Evolutionary conservation across 2,113 vertebrate genomes (phyloP).

Genomic region (Arvicanthis niloticus): DNA sequence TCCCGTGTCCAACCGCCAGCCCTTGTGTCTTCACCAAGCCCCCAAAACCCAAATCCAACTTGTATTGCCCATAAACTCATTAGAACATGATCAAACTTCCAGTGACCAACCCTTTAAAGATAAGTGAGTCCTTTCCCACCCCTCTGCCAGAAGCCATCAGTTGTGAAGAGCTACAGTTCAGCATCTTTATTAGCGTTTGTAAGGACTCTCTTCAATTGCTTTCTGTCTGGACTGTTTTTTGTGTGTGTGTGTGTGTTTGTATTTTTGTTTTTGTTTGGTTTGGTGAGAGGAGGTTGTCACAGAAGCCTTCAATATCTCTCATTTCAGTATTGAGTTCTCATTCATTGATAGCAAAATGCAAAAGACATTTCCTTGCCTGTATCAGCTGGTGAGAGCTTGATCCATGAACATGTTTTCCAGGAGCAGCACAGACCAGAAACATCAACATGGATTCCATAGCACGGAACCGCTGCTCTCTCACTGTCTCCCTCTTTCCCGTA

Average conservation of each 20-base stretch:
- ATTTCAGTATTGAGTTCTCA: background rate
- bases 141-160: background rate
- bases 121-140: background rate
- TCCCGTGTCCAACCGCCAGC: background rate
- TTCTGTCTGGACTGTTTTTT: background rate
- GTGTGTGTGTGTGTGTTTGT: no score
- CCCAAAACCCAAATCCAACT: background rate
- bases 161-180: background rate
- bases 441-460: background rate
- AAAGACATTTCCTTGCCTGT: background rate
- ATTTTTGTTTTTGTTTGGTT: no score
- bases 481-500: background rate
- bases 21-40: background rate
- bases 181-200: background rate
- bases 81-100: background rate
- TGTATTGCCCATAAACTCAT: background rate
- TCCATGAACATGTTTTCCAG: background rate
- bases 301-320: no score
- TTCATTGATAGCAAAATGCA: background rate
- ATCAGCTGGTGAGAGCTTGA: background rate
- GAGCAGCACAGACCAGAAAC: background rate
- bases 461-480: no score
- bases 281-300: background rate
- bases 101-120: background rate
- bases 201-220: background rate